Evolutionary conservation across 2,888 invertebrate species (phyloP).

Genomic region (Oegoconia quadripuncta): DNA sequence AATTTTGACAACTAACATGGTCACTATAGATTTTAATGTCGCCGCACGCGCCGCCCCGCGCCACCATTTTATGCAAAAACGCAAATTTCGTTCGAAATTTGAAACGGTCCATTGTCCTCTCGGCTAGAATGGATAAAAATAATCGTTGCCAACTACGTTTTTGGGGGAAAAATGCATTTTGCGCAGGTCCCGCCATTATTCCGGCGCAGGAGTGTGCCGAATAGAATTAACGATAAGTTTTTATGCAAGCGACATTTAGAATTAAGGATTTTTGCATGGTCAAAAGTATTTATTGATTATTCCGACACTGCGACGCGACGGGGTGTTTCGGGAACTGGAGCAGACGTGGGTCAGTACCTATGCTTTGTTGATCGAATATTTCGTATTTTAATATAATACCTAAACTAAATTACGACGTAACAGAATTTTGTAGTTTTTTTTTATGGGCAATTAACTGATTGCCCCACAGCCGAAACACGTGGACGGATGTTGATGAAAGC

Average conservation of each 20-base stretch:
- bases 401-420: no score
- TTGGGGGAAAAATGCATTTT: conserved; percentile 58
- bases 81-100: conserved; percentile 77
- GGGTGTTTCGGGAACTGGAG: conserved; percentile 28
- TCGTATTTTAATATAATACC: no score
- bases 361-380: conserved; percentile 1
- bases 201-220: conserved; percentile 45
- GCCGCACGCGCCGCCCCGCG: conserved; percentile 63
- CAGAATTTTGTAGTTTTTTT: no score
- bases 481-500: no score
- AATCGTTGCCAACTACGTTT: conserved; percentile 62
- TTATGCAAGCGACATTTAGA: conserved; percentile 63
- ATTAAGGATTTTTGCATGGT: conserved; percentile 59
- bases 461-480: no score
- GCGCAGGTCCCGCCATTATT: conserved; percentile 46
- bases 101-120: conserved; percentile 72
- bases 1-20: conserved; percentile 31
- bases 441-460: no score
- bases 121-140: conserved; percentile 67
- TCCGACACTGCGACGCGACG: conserved; percentile 18
- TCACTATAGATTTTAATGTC: conserved; percentile 47
- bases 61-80: conserved; percentile 76
- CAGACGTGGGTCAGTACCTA: conserved; percentile 20
- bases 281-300: conserved; percentile 49
- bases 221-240: conserved; percentile 62